A percentile compares a stretch with the other conserved stretches of the same genome.
These are phyloP conservation scores for Falco rusticolus DNA, from an alignment of 2,797 vertebrate genomes.

Conservation along the genomic window DNA sequence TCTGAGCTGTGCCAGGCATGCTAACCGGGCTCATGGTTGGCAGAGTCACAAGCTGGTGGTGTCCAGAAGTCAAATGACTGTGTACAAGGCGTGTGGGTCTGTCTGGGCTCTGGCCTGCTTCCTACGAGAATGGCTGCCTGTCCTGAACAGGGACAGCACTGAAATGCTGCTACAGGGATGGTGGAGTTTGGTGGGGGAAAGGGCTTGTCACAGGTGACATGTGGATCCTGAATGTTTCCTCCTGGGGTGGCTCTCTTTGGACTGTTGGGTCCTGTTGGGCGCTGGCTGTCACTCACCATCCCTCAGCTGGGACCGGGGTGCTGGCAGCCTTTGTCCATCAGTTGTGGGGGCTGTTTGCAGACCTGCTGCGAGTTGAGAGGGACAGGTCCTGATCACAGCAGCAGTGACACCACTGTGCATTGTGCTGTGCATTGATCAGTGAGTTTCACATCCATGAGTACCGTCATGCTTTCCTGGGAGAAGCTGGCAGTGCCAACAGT, in stretches of 20 bases:
- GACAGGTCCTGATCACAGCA: background rate
- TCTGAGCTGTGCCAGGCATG: background rate
- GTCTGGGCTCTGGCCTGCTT: background rate
- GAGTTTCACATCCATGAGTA: background rate
- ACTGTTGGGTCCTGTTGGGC: background rate
- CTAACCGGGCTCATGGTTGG: background rate
- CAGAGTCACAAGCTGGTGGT: background rate
- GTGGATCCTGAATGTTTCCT: background rate
- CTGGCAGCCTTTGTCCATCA: background rate
- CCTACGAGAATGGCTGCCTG: background rate
- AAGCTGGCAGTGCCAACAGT: constrained; percentile 23
- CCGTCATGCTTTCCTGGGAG: background rate
- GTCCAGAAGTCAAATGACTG: background rate
- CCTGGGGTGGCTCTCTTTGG: background rate
- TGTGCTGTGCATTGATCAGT: background rate
- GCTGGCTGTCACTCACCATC: background rate
- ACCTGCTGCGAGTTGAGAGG: background rate
- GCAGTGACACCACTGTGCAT: background rate
- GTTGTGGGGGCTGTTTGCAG: background rate
- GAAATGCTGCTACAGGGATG: background rate
- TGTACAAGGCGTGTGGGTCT: background rate
- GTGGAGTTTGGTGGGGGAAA: background rate
- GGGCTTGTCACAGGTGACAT: background rate
- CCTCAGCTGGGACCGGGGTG: background rate
- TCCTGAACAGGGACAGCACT: background rate